phyloP scores from a whole-genome alignment of 2,797 vertebrate species.

The Sebastes elongatus region DNA sequence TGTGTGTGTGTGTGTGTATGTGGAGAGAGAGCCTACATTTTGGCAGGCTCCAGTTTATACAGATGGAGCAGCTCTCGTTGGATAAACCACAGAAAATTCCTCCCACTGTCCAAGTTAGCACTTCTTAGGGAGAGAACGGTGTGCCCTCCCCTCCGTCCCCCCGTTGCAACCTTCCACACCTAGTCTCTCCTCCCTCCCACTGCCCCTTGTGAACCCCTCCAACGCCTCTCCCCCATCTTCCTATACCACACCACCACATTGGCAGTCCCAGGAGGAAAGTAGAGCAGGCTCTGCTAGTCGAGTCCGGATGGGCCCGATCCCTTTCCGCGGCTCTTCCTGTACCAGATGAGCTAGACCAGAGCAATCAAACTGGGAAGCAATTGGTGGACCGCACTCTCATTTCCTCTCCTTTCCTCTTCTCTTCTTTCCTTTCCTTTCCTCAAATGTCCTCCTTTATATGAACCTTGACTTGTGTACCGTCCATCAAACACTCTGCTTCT shows the following conservation, averaged over 20 bases:
- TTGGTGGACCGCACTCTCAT: conserved; percentile 12
- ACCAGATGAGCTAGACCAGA: conserved; percentile 63
- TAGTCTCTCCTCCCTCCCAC: conserved; percentile 42
- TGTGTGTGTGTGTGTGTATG: conserved; percentile 30
- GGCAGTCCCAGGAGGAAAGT: conserved; percentile 49
- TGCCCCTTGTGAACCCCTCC: conserved; percentile 57
- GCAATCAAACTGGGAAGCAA: conserved; percentile 59
- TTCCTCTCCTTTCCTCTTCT: neutral
- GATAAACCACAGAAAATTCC: conserved; percentile 97
- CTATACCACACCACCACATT: conserved; percentile 41
- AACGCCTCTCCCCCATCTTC: conserved; percentile 30
- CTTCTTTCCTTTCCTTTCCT: neutral
- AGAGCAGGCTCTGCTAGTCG: conserved; percentile 53
- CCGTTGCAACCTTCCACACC: conserved; percentile 59
- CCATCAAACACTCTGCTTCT: conserved; percentile 32
- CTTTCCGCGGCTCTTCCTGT: conserved; percentile 39
- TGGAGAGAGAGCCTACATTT: conserved; percentile 74
- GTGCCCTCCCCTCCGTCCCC: conserved; percentile 51
- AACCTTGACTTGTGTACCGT: conserved; percentile 18
- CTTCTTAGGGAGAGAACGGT: conserved; percentile 92
- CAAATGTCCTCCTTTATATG: neutral
- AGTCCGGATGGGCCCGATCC: conserved; percentile 32
- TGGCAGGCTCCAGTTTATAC: conserved; percentile 95
- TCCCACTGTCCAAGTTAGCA: conserved; percentile 97
- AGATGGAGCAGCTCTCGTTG: conserved; percentile 98